Evolutionary conservation across 1,140 invertebrate genomes (phyloP), one percentile per base, ranked within the genome.

Genomic region (Lanistes nyassanus): DNA sequence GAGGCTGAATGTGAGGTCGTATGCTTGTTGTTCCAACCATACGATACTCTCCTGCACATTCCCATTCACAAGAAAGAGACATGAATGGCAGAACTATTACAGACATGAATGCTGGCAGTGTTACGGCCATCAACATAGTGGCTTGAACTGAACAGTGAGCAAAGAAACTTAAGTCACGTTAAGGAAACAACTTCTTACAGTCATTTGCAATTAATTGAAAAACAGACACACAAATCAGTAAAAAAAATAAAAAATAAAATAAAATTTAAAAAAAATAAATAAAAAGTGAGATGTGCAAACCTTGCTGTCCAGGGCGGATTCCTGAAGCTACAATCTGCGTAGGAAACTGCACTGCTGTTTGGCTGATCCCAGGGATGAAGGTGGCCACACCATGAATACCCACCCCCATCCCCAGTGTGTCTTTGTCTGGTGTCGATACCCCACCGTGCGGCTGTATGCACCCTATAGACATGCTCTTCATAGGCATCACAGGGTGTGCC

Each of bases 381-480:
- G 68, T 34, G n/a, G 66, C 4, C 23, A 13, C 37, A 7, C 70
- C 53, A 2, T 26, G 34, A 3, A 60, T 7, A 60, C 19, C 39
- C 39, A 47, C 51, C 21, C 42, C 65, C 65, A 37, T 11, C 42
- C 53, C 36, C 5, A 37, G 19, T 31, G 53, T 72, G 4, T 72
- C 70, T 26, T 62, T 72, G 55, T 72, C 70, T 26, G 70, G 70
- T 2, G 70, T 72, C n/a, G 70, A 55, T 26, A 36, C 70, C 3
- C 70, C 69, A 1, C 70, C 70, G 21, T 16, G 21, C 13, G 16
- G 26, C 4, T 36, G 70, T 4, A 72, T 62, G 37, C 70, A 56
- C 16, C 70, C 70, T 36, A 72, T 62, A 0, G 70, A 72, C 70
- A 72, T n/a, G 55, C 56, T 72, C 56, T 72, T 72, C 31, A 72